A percentile compares a stretch with the other conserved stretches of the same genome.
These are phyloP conservation scores for Leptopilina myrica DNA, from an alignment of 2,888 invertebrate genomes.

Conservation along the genomic window DNA sequence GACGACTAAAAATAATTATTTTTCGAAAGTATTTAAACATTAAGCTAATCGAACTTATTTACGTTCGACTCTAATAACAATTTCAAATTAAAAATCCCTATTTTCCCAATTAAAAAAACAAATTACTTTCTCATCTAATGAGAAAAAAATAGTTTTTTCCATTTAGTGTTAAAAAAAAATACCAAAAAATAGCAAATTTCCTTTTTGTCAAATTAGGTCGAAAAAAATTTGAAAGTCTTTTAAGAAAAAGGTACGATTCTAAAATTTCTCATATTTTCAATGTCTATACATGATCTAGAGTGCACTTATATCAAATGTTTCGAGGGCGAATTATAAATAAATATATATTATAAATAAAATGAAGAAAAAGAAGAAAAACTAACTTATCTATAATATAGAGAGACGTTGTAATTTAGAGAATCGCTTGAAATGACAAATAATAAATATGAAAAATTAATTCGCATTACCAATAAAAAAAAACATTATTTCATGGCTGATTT, in stretches of 20 bases:
- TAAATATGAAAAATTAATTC: not conserved
- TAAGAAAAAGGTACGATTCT: not conserved
- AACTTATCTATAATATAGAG: not conserved
- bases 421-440: constrained; percentile 2
- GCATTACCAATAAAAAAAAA: not conserved
- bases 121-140: too few species aligned
- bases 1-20: constrained; percentile 13
- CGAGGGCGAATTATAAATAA: not conserved
- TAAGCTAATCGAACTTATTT: not conserved
- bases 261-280: constrained; percentile 9
- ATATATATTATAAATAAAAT: too few species aligned
- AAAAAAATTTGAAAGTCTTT: not conserved
- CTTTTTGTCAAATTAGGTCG: too few species aligned
- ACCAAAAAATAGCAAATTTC: too few species aligned
- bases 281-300: not conserved
- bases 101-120: not conserved
- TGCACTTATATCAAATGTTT: constrained; percentile 16
- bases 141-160: too few species aligned
- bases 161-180: too few species aligned
- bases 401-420: constrained; percentile 9
- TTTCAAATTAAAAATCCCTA: not conserved
- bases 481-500: constrained; percentile 15
- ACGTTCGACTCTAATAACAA: not conserved
- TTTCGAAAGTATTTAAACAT: constrained; percentile 23
- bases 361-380: not conserved